Base-by-base conservation (phyloP, 2,888 invertebrate genomes). In the Blera fallax region DNA sequence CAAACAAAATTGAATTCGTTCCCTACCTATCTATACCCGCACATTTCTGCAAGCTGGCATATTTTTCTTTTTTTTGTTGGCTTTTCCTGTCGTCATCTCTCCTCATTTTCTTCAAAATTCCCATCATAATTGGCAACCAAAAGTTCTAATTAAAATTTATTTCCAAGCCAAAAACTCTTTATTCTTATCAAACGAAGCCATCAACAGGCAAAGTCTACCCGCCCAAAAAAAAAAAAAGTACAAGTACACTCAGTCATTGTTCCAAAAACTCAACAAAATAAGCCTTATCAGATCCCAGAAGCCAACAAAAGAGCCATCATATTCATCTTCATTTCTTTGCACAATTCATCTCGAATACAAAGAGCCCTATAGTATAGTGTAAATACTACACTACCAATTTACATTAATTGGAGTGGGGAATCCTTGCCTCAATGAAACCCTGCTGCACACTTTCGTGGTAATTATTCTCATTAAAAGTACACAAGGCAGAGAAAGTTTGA, bases 141-240 rank as follows among this genome's bases (percentile, higher is more conserved):
- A 79, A 84, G 18, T 84, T 84, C 80, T 84, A 74, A 84, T 84
- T 84, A 84, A 84, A 84, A 84, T 62, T 74, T 65, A 80, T 79
- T 79, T 64, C 60, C 27, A 74, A 74, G 34, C 18, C 43, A 21
- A 54, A 62, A 77, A 67, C 73, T 69, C 40, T 56, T 70, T 54
- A n/a, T 32, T 48, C 50, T 64, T 84, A 85, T 85, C 81, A 77
- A 85, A 81, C 76, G 34, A 77, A 81, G 52, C 72, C 76, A 67
- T 81, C 85, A 72, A 72, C 70, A 70, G 74, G 76, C 81, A 60
- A 54, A 52, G 18, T 64, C 65, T 48, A 50, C 24, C 37, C 40
- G 52, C 27, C 10, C 3, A 3, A n/a, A n/a, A n/a, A n/a, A n/a
- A n/a, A n/a, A 69, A 69, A 65, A 64, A 34, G 29, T 37, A 62